Conservation (phyloP, 2,888 invertebrate genomes). For the Melipona bicolor region DNA sequence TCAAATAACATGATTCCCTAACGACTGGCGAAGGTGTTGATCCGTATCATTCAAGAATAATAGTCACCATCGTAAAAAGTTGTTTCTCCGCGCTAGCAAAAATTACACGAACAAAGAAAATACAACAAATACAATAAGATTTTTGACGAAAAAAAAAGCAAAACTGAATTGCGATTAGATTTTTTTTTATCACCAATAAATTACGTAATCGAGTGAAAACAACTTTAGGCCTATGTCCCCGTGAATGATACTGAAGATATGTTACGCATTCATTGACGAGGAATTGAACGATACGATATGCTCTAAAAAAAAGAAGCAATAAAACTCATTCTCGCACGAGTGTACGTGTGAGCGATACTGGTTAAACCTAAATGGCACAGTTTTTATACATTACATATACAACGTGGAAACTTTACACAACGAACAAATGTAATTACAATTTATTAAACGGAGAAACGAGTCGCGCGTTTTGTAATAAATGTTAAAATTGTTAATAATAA, state of each 20-base stretch:
- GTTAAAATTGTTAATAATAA: conserved; percentile 74
- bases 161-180: conserved; percentile 32
- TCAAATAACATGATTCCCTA: neutral
- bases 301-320: conserved; percentile 33
- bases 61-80: conserved; percentile 39
- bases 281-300: conserved; percentile 39
- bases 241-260: conserved; percentile 47
- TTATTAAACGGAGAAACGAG: conserved; percentile 56
- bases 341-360: conserved; percentile 37
- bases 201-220: conserved; percentile 25
- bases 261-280: conserved; percentile 49
- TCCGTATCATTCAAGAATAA: conserved; percentile 45
- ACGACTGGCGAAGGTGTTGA: conserved; percentile 30
- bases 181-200: conserved; percentile 8
- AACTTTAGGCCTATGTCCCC: conserved; percentile 21
- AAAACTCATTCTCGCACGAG: conserved; percentile 33
- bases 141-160: conserved; percentile 18
- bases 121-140: conserved; percentile 5
- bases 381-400: conserved; percentile 72
- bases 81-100: neutral
- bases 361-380: conserved; percentile 79
- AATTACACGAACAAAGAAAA: conserved; percentile 14
- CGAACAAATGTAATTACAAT: conserved; percentile 46
- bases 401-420: conserved; percentile 68
- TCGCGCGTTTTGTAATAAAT: conserved; percentile 28